Evolutionary conservation across 1,140 invertebrate genomes (phyloP).

Genomic region (Brachionus calyciflorus): DNA sequence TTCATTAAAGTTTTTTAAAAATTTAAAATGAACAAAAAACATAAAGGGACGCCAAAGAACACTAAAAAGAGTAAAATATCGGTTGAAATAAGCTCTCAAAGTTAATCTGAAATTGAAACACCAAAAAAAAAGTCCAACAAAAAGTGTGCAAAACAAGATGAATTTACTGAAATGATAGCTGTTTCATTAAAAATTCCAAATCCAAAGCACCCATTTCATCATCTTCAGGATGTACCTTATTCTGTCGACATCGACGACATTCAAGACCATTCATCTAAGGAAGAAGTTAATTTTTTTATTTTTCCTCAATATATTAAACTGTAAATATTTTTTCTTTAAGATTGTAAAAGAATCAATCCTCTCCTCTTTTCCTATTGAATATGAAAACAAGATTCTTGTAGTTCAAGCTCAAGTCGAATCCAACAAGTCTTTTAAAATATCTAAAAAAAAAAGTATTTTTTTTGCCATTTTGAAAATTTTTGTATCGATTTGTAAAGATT

Average conservation of each 20-base stretch:
- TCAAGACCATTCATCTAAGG: neutral
- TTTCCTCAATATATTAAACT: no score
- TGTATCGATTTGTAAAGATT: no score
- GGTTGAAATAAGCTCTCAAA: neutral
- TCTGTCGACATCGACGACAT: neutral
- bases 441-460: constrained; percentile 8
- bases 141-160: neutral
- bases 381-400: neutral
- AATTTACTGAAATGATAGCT: neutral
- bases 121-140: neutral
- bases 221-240: neutral
- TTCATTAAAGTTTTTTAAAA: no score
- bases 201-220: neutral
- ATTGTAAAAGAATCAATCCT: neutral
- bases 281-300: neutral
- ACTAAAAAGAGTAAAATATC: neutral
- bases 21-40: no score
- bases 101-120: neutral
- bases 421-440: neutral
- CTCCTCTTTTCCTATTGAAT: neutral
- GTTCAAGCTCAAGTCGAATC: neutral
- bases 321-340: neutral
- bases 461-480: no score
- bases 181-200: constrained; percentile 11
- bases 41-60: neutral